These are phyloP conservation scores for Beroe ovata DNA, from an alignment of 37 sponge, comb jelly and placozoan genomes.

Conservation along the genomic window DNA sequence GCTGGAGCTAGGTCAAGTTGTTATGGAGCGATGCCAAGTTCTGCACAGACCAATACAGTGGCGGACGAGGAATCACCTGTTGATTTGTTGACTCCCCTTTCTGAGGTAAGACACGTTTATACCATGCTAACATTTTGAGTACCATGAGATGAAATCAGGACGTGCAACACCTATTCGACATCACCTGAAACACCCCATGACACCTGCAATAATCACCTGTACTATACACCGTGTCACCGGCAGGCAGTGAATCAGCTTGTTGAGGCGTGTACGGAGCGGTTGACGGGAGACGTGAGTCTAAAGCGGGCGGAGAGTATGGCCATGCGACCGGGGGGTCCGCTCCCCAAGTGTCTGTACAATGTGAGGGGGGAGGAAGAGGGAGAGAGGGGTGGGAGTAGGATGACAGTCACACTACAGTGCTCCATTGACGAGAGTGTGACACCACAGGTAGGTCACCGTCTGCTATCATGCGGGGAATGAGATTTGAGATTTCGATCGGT, in stretches of 20 bases:
- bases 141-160: no score
- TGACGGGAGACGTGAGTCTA: background rate
- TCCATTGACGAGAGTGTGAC: background rate
- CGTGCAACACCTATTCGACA: no score
- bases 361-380: background rate
- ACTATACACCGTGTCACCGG: no score
- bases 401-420: background rate
- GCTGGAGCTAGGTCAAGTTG: no score
- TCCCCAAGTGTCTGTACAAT: constrained; percentile 36
- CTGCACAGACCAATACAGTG: no score
- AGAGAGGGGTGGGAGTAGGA: background rate
- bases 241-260: constrained; percentile 26
- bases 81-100: background rate
- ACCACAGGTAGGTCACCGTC: no score
- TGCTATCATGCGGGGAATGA: no score
- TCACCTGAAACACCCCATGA: no score
- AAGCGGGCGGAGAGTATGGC: constrained; percentile 48
- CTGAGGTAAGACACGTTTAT: background rate
- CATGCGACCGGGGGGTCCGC: constrained; percentile 23
- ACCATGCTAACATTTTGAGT: no score
- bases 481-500: no score
- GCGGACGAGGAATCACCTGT: background rate
- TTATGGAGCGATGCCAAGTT: no score
- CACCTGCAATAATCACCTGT: no score
- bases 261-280: background rate